Percentiles rank a stretch among this genome's conserved stretches.
These are phyloP conservation scores for Axinella damicornis DNA, from an alignment of 37 sponge, comb jelly and placozoan species.

Conservation along the genomic window DNA sequence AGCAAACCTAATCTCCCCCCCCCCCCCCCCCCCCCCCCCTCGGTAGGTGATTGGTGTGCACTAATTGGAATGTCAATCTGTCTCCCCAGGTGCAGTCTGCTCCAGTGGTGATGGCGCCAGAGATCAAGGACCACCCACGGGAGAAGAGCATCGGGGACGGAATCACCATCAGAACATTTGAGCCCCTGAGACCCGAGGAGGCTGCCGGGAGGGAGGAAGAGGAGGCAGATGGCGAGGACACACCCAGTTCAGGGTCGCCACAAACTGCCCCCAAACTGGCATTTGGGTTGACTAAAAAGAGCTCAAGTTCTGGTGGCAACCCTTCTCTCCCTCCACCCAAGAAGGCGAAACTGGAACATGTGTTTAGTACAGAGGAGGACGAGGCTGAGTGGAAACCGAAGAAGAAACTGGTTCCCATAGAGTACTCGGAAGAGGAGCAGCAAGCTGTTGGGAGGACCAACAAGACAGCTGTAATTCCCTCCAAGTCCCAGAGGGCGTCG, in stretches of 20 bases:
- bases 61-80: neutral
- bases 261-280: slow-evolving; percentile 59
- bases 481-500: neutral
- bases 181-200: neutral
- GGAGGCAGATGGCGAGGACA: slow-evolving; percentile 1
- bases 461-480: neutral
- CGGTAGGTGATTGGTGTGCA: neutral
- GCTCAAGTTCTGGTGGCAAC: neutral
- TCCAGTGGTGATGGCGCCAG: slow-evolving; percentile 45
- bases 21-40: neutral
- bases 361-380: slow-evolving; percentile 70
- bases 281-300: slow-evolving; percentile 47
- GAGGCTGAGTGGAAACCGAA: slow-evolving; percentile 62
- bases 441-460: slow-evolving; percentile 21
- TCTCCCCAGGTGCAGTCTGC: slow-evolving; percentile 71
- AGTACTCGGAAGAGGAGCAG: slow-evolving; percentile 75
- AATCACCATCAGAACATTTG: slow-evolving; percentile 4
- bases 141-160: slow-evolving; percentile 21
- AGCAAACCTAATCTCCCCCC: neutral
- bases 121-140: slow-evolving; percentile 30
- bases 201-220: slow-evolving; percentile 9
- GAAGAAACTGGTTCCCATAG: slow-evolving; percentile 72
- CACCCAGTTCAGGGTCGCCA: slow-evolving; percentile 17
- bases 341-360: slow-evolving; percentile 42
- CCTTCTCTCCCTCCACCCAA: neutral